Conservation (phyloP, 1,140 invertebrate species). For the Cecropterus lyciades region DNA sequence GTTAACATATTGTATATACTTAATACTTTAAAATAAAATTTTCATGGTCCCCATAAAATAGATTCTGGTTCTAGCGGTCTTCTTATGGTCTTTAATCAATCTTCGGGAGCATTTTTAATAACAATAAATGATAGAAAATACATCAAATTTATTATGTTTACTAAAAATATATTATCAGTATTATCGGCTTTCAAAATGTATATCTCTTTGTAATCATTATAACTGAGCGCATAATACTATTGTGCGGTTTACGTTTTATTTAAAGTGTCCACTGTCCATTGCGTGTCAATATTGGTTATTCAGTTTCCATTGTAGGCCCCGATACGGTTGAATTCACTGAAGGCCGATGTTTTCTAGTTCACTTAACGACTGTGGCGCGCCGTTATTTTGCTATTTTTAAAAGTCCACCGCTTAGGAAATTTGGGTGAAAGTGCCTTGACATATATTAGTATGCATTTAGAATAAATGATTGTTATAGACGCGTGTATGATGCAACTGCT, state of each 20-base stretch:
- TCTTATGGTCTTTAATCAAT: too few species aligned
- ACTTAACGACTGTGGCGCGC: conserved; percentile 40
- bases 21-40: too few species aligned
- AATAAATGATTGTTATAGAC: conserved; percentile 53
- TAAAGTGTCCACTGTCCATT: conserved; percentile 10
- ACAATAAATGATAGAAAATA: too few species aligned
- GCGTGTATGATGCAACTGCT: conserved; percentile 75
- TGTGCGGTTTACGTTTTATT: conserved; percentile 1
- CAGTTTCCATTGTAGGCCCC: conserved; percentile 39
- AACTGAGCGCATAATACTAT: background rate
- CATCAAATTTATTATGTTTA: too few species aligned
- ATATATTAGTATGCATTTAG: conserved; percentile 29
- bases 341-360: conserved; percentile 53
- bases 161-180: too few species aligned
- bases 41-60: too few species aligned
- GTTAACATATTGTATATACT: too few species aligned
- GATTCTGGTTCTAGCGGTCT: too few species aligned
- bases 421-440: conserved; percentile 43
- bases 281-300: conserved; percentile 12
- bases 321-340: conserved; percentile 44
- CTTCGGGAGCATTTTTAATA: too few species aligned
- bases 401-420: conserved; percentile 29
- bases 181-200: too few species aligned
- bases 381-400: conserved; percentile 38
- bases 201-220: background rate